Base-by-base conservation (phyloP, 2,113 vertebrate species). In the Proterorhinus semilunaris region DNA sequence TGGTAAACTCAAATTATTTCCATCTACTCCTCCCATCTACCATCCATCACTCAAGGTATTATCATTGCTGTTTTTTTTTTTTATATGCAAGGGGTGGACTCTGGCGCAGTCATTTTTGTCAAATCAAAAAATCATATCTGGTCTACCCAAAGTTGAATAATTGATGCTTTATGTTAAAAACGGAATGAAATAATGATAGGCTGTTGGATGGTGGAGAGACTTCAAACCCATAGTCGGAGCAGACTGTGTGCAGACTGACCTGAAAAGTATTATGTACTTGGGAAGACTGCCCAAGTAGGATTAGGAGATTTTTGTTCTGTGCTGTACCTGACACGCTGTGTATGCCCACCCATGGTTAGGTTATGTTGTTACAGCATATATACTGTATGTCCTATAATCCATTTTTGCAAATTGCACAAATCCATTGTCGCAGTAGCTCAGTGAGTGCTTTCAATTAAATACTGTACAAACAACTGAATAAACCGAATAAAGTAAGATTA, bases 111-210 rank as follows among this genome's bases (percentile, higher is more conserved):
- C 63, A 71, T 81, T 85, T 90, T 85, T 80, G 74, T 80, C 78
- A 68, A 79, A 84, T 79, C 57, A 42, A 74, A 69, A 83, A 83
- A 81, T 89, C 74, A 65, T 78, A 87, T 85, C 77, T 85, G 77
- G 68, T 77, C 74, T 67, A 65, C 77, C 79, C 80, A 81, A 84
- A 76, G 81, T 80, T 91, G 79, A 90, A 88, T 88, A 87, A 90
- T 88, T 87, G 61, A 91, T 91, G 79, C 17, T 55, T 86, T 87
- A 84, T 87, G 83, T 86, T 87, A 86, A 87, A 90, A 86, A 79
- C 81, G 74, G 79, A 87, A 90, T 89, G 73, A 88, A 88, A 89
- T 89, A 90, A 90, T 89, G 74, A 89, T 86, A 89, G 77, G 67
- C 78, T 84, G 78, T 81, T 82, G 82, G 75, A 86, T 86, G 85